A percentile compares a stretch with the other conserved stretches of the same genome.
Conservation (phyloP, 2,113 vertebrate genomes). For the Corythornis madagascariensis region DNA sequence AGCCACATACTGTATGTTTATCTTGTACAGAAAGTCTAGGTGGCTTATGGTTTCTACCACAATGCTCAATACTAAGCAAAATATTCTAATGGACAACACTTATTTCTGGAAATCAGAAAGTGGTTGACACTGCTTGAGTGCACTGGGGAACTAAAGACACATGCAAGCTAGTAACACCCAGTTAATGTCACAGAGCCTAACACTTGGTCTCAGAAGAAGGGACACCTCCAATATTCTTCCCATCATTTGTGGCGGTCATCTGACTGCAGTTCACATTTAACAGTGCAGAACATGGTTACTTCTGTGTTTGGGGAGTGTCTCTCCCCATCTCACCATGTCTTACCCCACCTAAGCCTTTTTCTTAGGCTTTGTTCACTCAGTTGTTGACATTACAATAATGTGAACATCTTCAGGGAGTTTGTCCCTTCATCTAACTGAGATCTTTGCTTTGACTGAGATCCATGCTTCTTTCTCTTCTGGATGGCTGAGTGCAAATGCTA, state of each 20-base stretch:
- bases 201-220: too few relatives aligned
- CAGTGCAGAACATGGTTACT: too few relatives aligned
- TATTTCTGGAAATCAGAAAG: neutral
- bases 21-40: neutral
- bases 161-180: too few relatives aligned
- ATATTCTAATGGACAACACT: rapidly evolving
- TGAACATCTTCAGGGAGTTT: neutral
- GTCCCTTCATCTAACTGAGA: neutral
- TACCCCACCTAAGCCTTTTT: too few relatives aligned
- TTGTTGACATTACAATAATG: neutral
- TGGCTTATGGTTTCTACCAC: neutral
- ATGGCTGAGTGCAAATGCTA: neutral
- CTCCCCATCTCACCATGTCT: too few relatives aligned
- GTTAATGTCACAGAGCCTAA: too few relatives aligned
- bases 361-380: too few relatives aligned
- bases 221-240: too few relatives aligned
- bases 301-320: too few relatives aligned
- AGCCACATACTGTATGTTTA: neutral
- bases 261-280: too few relatives aligned
- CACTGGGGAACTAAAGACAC: neutral
- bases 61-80: neutral
- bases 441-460: neutral
- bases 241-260: too few relatives aligned
- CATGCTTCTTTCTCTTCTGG: neutral
- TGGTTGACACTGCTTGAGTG: neutral